Conservation (phyloP, 2,888 invertebrate genomes). For the Callyntrura guangdongensis region DNA sequence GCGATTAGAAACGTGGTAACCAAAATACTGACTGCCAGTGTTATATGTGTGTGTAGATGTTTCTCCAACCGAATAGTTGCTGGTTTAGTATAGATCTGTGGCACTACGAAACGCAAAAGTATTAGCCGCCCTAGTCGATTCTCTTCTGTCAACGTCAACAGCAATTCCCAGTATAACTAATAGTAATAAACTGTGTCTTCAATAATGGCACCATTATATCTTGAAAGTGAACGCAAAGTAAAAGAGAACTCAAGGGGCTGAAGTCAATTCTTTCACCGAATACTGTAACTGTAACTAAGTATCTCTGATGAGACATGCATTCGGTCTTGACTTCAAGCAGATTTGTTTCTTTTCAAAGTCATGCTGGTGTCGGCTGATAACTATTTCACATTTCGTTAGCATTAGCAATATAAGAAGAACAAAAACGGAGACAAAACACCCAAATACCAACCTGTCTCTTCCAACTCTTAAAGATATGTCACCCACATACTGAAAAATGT, state of each 20-base stretch:
- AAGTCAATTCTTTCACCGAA: no score
- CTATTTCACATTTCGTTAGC: not conserved
- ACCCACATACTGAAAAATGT: conserved; percentile 12
- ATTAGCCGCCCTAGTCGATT: not conserved
- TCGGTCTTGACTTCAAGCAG: not conserved
- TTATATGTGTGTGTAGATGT: not conserved
- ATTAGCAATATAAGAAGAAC: not conserved
- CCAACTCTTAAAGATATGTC: not conserved
- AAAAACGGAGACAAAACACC: not conserved
- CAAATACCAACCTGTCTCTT: not conserved
- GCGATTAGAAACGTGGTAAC: not conserved
- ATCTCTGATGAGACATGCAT: not conserved
- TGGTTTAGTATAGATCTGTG: not conserved
- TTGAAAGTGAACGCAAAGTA: not conserved
- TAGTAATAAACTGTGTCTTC: not conserved
- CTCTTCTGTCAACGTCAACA: conserved; percentile 44
- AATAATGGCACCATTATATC: not conserved
- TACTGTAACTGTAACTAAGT: not conserved
- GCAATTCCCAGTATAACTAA: not conserved
- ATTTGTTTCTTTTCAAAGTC: conserved; percentile 2
- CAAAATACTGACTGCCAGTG: not conserved
- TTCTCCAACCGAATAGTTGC: not conserved
- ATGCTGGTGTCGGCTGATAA: not conserved
- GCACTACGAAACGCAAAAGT: not conserved
- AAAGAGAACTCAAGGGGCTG: not conserved